Percentiles rank a stretch among this genome's conserved stretches.
Conservation (phyloP, 2,113 vertebrate genomes). For the Ailuropoda melanoleuca region DNA sequence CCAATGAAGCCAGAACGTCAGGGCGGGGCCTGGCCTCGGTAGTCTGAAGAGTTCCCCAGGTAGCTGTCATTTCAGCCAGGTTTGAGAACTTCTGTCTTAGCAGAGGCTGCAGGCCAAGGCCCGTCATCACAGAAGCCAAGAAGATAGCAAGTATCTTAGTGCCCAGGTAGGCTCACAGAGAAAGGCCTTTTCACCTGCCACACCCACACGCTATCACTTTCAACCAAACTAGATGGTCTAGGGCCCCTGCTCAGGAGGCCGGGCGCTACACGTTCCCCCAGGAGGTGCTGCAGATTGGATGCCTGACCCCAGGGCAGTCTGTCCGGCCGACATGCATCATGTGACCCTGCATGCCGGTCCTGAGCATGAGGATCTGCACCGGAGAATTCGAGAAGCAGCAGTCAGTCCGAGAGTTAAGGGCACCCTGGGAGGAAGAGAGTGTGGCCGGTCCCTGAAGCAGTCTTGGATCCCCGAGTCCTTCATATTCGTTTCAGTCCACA, state of each 20-base stretch:
- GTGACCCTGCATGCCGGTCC: neutral
- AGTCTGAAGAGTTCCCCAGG: neutral
- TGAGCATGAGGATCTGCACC: neutral
- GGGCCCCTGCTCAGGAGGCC: neutral
- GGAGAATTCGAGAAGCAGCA: neutral
- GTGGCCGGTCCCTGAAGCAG: neutral
- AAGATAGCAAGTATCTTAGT: neutral
- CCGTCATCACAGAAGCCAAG: neutral
- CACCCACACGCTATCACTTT: fast-evolving
- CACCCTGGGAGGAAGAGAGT: neutral
- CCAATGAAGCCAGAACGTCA: neutral
- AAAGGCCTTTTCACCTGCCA: neutral
- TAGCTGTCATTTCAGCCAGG: neutral
- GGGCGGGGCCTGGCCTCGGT: neutral
- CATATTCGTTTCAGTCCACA: neutral
- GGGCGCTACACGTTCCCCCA: neutral
- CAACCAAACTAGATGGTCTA: neutral
- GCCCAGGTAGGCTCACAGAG: neutral
- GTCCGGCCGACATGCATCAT: neutral
- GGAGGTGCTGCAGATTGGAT: neutral
- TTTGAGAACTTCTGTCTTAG: neutral
- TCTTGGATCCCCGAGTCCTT: neutral
- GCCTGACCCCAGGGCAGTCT: neutral
- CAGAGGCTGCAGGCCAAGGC: neutral
- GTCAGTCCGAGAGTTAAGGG: neutral